Evolutionary conservation across 2,888 invertebrate genomes (phyloP).

Genomic region (Melipona beecheii): DNA sequence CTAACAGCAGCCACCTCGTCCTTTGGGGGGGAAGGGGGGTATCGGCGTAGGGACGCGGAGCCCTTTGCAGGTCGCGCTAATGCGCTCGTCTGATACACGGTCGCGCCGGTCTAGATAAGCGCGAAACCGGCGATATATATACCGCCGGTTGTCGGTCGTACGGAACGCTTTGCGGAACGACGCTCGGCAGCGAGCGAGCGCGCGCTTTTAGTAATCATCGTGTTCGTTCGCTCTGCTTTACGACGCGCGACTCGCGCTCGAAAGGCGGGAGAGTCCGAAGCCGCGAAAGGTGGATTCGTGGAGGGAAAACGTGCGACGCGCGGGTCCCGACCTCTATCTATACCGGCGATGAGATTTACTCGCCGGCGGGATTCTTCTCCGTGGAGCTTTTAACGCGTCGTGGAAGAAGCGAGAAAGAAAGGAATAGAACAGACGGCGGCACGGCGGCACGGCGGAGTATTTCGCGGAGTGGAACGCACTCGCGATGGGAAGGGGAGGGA

Average conservation of each 20-base stretch:
- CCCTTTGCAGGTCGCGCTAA: slow-evolving; percentile 68
- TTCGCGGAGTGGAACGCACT: slow-evolving; percentile 53
- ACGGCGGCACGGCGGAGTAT: slow-evolving; percentile 19
- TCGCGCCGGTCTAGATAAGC: slow-evolving; percentile 66
- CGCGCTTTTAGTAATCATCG: slow-evolving; percentile 60
- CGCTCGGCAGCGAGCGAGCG: neutral
- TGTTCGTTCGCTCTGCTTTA: slow-evolving; percentile 31
- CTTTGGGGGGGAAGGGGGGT: slow-evolving; percentile 39
- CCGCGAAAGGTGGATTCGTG: too few species aligned
- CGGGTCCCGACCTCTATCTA: slow-evolving; percentile 15
- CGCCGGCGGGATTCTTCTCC: slow-evolving; percentile 43
- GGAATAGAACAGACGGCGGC: too few species aligned
- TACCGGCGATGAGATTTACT: slow-evolving; percentile 55
- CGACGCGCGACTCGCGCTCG: neutral
- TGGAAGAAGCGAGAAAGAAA: neutral
- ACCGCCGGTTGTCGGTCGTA: slow-evolving; percentile 54
- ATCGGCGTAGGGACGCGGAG: slow-evolving; percentile 31
- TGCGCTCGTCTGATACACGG: slow-evolving; percentile 71
- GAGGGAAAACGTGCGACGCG: neutral
- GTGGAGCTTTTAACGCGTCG: slow-evolving; percentile 43
- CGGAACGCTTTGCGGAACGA: slow-evolving; percentile 36
- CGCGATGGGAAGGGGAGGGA: slow-evolving; percentile 51
- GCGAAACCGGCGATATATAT: slow-evolving; percentile 62
- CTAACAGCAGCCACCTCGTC: slow-evolving; percentile 38
- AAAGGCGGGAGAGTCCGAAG: neutral